Evolutionary conservation across 1,140 invertebrate genomes (phyloP), one percentile per base, ranked within the genome.

Genomic region (Drosophila yakuba): DNA sequence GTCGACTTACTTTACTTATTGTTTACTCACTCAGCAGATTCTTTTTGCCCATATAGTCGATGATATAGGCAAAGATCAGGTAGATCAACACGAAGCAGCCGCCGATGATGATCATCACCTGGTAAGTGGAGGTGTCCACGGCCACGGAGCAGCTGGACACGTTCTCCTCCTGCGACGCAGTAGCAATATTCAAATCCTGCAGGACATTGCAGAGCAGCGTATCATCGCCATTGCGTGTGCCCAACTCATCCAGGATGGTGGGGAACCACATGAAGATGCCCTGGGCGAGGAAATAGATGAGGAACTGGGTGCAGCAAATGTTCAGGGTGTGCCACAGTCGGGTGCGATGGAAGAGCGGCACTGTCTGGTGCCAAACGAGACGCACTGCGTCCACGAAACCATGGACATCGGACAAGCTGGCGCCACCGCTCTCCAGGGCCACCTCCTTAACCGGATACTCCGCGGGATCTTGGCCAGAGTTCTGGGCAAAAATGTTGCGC

Each of bases 401-500:
- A 51, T 84, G 68, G n/a, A 89, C 75, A 71, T 76, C 81, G 28
- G 60, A 47, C 25, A 91, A 52, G 15, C 80, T 86, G 15, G 80
- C 80, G 8, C 83, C 83, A 20, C 56, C 75, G 3, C 36, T 67
- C 14, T 90, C 58, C 28, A 76, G 25, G 0, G 52, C 44, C 44
- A 92, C 62, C 6, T 73, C 55, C 12, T 80, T 55, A 0, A 92
- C 91, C 0, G 86, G 77, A 73, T 73, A 92, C 20, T 86, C 76
- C 2, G 32, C n/a, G 0, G 52, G 35, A 15, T 76, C 73, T 32
- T 36, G 66, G 41, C 15, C 93, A 7, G 94, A 95, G 66, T 97
- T 97, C 2, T 80, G 74, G 2, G 93, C 91, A 62, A 94, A 96
- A 52, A 96, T 95, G 2, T 80, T 92, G 48, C 92, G 91, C 4